Evolutionary conservation across 2,888 invertebrate species (phyloP).

Genomic region (Fragum sueziense): DNA sequence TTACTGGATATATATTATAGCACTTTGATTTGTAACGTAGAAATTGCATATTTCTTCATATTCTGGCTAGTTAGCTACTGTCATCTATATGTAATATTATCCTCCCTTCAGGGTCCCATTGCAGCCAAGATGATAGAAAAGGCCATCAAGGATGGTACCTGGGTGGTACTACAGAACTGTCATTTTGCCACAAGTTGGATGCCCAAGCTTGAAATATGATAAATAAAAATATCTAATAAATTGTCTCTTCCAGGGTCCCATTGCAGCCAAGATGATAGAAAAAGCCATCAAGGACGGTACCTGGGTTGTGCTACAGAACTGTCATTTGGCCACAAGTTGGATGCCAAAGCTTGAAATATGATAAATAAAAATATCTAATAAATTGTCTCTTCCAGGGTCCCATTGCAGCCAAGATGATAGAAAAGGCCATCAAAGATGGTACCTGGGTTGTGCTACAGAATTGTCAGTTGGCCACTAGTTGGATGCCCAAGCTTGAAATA

Average conservation of each 20-base stretch:
- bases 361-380: too few species aligned
- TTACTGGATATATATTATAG: too few species aligned
- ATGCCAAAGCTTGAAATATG: conserved; percentile 82
- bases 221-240: too few species aligned
- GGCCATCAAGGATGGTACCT: conserved; percentile 80
- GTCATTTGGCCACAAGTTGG: conserved; percentile 87
- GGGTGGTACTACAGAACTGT: conserved; percentile 83
- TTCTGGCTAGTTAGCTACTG: too few species aligned
- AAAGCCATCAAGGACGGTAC: conserved; percentile 80
- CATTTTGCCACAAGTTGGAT: conserved; percentile 87
- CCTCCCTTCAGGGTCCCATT: conserved; percentile 81
- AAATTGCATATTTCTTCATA: too few species aligned
- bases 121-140: conserved; percentile 82
- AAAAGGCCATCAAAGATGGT: conserved; percentile 80
- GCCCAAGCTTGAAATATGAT: conserved; percentile 82
- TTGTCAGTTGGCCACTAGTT: conserved; percentile 87
- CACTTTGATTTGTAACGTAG: too few species aligned
- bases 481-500: conserved; percentile 83
- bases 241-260: conserved; percentile 82
- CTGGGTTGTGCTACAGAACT: conserved; percentile 83
- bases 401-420: conserved; percentile 82
- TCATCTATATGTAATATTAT: too few species aligned
- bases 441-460: conserved; percentile 83
- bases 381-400: conserved; percentile 81
- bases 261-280: conserved; percentile 82